Percentiles rank a stretch among this genome's conserved stretches.
These are phyloP conservation scores for Actenoides lindsayi DNA, from an alignment of 2,113 vertebrate genomes.

Conservation along the genomic window DNA sequence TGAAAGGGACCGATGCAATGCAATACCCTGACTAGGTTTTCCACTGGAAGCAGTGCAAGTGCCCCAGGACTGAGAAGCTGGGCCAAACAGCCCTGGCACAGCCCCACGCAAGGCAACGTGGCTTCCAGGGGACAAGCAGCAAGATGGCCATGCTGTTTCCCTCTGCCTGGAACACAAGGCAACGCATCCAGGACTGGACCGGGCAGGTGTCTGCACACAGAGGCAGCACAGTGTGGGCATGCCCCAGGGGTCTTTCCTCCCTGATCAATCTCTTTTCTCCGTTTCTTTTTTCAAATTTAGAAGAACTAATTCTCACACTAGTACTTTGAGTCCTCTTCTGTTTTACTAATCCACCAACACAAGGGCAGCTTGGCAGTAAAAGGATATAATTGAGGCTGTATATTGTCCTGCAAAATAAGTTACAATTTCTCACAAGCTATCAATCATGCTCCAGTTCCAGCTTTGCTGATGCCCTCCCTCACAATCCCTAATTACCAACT, in stretches of 20 bases:
- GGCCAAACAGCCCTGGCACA: neutral
- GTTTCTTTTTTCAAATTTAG: neutral
- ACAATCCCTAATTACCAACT: neutral
- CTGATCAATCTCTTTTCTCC: neutral
- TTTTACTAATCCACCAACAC: neutral
- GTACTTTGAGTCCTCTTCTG: neutral
- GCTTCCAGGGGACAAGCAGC: neutral
- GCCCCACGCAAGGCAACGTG: fast-evolving
- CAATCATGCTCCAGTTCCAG: conserved; percentile 29
- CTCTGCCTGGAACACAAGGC: neutral
- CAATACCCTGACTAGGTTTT: neutral
- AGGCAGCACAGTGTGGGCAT: fast-evolving
- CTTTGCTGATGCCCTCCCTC: neutral
- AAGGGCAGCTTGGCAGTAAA: neutral
- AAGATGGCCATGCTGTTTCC: fast-evolving
- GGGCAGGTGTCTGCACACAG: neutral
- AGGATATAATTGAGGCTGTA: neutral
- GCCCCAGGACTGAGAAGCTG: neutral
- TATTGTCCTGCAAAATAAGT: neutral
- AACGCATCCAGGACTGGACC: fast-evolving
- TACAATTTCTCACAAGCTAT: conserved; percentile 6
- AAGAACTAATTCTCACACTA: neutral
- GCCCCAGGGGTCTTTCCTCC: neutral
- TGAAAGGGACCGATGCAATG: neutral
- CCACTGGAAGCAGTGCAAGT: neutral